Conservation (phyloP, 2,113 vertebrate species). For the Numida meleagris region DNA sequence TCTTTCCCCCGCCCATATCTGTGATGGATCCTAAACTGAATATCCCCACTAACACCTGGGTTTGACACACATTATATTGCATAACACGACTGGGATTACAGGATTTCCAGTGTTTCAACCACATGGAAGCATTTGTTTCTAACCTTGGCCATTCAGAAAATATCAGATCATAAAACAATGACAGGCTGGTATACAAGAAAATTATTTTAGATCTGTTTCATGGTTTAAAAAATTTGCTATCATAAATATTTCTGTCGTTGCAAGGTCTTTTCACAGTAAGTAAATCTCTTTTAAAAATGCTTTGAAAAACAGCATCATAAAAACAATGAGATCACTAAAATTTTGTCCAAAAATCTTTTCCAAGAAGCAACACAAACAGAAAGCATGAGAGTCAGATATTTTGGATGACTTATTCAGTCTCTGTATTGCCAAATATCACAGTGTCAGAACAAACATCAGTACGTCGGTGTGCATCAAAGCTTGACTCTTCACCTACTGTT, state of each 20-base stretch:
- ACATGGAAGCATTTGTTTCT: not conserved
- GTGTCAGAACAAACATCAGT: not conserved
- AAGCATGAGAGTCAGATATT: not conserved
- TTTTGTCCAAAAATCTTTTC: not conserved
- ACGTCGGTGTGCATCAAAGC: not conserved
- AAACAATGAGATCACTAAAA: not conserved
- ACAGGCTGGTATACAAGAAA: not conserved
- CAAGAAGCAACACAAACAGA: not conserved
- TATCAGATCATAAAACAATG: not conserved
- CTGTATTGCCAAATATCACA: not conserved
- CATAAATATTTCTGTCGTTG: not conserved
- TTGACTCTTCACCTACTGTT: not conserved
- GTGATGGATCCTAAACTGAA: not conserved
- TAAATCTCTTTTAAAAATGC: not conserved
- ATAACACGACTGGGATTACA: not conserved
- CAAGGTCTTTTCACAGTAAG: not conserved
- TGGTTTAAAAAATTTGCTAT: not conserved
- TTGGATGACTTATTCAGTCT: not conserved
- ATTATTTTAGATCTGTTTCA: not conserved
- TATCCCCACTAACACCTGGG: not conserved
- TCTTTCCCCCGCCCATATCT: not conserved
- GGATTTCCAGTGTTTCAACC: not conserved
- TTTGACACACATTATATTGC: not conserved
- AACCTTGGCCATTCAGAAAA: not conserved
- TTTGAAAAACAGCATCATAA: not conserved